A percentile compares a stretch with the other conserved stretches of the same genome.
Conservation (phyloP, 1,140 invertebrate species). For the Tribolium madens region DNA sequence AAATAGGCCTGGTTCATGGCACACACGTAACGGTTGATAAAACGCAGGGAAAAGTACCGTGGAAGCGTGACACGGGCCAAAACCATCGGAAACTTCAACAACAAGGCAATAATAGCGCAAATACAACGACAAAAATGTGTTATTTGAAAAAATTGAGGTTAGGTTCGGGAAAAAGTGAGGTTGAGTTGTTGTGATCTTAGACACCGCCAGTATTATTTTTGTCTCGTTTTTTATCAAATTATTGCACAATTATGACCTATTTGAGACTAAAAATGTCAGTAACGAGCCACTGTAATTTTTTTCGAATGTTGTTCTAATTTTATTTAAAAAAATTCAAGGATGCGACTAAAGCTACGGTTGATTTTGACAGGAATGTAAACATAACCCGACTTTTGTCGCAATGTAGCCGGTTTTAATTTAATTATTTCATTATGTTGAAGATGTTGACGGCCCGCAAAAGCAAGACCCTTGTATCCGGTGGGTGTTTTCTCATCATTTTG, state of each 20-base stretch:
- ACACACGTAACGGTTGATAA: slow-evolving; percentile 55
- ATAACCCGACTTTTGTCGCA: background rate
- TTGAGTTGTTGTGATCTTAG: too few species aligned
- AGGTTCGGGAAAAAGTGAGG: too few species aligned
- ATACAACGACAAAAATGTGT: too few species aligned
- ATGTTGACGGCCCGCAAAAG: slow-evolving; percentile 1
- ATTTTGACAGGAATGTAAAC: background rate
- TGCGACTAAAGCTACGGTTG: background rate
- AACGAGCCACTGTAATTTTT: too few species aligned
- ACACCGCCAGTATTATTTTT: too few species aligned
- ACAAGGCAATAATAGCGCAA: too few species aligned
- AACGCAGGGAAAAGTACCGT: background rate
- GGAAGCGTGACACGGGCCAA: background rate
- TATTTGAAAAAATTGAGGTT: slow-evolving; percentile 11
- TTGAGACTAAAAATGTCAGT: too few species aligned
- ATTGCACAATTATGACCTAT: too few species aligned
- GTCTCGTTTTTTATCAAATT: too few species aligned
- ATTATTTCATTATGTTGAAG: background rate
- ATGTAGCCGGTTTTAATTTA: slow-evolving; percentile 16
- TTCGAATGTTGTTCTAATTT: too few species aligned
- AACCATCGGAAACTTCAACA: background rate
- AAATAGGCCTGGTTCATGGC: slow-evolving; percentile 64
- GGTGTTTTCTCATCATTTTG: background rate
- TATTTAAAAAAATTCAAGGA: background rate
- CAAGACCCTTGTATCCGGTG: background rate